These are phyloP conservation scores for Zootermopsis nevadensis DNA, from an alignment of 2,888 invertebrate species.

Conservation along the genomic window DNA sequence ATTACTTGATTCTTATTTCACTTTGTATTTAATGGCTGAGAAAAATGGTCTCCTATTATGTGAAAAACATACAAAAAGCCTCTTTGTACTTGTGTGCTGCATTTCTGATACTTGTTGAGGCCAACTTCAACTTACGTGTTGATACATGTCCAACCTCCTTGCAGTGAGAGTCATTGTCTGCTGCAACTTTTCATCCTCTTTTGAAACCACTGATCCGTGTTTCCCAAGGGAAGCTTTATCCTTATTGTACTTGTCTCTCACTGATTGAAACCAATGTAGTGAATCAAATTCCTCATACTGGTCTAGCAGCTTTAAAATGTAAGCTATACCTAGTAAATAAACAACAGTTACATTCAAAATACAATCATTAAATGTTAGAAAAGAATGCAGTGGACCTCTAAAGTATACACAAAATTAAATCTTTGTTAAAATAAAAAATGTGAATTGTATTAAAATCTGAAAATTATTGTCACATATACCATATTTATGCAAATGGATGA, in stretches of 20 bases:
- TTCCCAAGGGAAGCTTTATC: conserved; percentile 68
- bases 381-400: too few species aligned
- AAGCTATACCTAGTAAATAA: conserved; percentile 75
- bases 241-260: conserved; percentile 76
- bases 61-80: too few species aligned
- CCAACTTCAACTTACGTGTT: conserved; percentile 63
- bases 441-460: neutral
- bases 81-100: too few species aligned
- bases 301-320: conserved; percentile 89
- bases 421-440: neutral
- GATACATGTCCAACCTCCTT: conserved; percentile 81
- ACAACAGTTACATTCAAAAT: neutral
- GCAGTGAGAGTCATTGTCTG: conserved; percentile 92
- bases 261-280: conserved; percentile 94
- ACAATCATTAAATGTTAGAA: too few species aligned
- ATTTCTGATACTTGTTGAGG: too few species aligned
- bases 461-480: too few species aligned
- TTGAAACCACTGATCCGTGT: conserved; percentile 57
- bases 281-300: conserved; percentile 90
- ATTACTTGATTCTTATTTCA: too few species aligned
- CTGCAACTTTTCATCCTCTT: conserved; percentile 87
- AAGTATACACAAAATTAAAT: neutral
- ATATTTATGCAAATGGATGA: too few species aligned
- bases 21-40: too few species aligned
- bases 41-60: too few species aligned